These are phyloP conservation scores for Tanytarsus gracilentus DNA, from an alignment of 2,888 invertebrate species.

Conservation along the genomic window DNA sequence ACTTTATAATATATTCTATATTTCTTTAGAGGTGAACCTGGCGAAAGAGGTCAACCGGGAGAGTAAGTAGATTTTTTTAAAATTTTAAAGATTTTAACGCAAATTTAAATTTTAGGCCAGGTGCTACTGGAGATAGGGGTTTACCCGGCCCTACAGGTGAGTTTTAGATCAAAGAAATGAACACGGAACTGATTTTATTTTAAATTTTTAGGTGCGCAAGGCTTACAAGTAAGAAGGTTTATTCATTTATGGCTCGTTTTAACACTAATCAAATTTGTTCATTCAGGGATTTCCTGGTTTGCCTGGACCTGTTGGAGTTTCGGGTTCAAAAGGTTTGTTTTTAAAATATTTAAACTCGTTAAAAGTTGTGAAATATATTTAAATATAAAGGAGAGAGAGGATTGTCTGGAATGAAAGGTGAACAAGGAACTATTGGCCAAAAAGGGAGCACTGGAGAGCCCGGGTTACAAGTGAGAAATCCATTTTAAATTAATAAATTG, in stretches of 20 bases:
- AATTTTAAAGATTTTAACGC: background rate
- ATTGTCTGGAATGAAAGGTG: conserved; percentile 59
- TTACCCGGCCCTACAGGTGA: conserved; percentile 62
- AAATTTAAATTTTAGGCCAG: conserved; percentile 41
- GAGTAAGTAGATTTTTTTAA: background rate
- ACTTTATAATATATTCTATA: background rate
- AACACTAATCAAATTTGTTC: background rate
- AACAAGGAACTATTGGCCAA: too few relatives aligned
- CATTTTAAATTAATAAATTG: too few relatives aligned
- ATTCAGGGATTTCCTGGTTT: conserved; percentile 43
- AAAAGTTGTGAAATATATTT: too few relatives aligned
- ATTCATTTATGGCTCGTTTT: background rate
- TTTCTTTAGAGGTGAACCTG: conserved; percentile 15
- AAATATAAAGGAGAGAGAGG: conserved; percentile 74
- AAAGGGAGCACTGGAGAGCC: background rate
- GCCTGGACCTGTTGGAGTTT: conserved; percentile 49
- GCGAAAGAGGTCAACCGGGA: conserved; percentile 1
- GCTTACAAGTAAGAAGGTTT: background rate
- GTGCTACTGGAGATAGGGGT: conserved; percentile 65
- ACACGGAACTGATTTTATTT: background rate
- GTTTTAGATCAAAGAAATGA: conserved; percentile 32
- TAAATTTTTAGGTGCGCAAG: background rate
- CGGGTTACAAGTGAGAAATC: background rate
- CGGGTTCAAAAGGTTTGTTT: background rate
- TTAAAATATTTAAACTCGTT: too few relatives aligned